These are phyloP conservation scores for Drosophila parthenogenetica DNA, from an alignment of 2,888 invertebrate genomes.

Conservation along the genomic window DNA sequence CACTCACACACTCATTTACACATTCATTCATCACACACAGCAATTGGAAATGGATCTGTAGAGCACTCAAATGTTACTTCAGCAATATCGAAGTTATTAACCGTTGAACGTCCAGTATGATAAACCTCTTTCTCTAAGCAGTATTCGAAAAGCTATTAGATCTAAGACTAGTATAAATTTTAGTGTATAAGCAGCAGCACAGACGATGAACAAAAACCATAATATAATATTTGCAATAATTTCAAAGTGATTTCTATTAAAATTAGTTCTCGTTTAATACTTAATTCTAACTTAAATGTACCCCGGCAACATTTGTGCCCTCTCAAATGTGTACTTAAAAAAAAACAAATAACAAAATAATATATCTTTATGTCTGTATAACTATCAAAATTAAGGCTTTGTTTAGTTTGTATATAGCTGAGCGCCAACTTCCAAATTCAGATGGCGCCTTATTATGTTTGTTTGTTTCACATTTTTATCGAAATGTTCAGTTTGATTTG, in stretches of 20 bases:
- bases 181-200: slow-evolving; percentile 56
- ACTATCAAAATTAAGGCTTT: slow-evolving; percentile 67
- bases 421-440: slow-evolving; percentile 39
- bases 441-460: slow-evolving; percentile 69
- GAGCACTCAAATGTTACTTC: slow-evolving; percentile 13
- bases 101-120: slow-evolving; percentile 82
- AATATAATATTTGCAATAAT: slow-evolving; percentile 75
- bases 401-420: slow-evolving; percentile 77
- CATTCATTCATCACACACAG: not conserved
- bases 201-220: slow-evolving; percentile 29
- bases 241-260: slow-evolving; percentile 78
- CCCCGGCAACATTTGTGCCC: slow-evolving; percentile 30
- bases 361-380: slow-evolving; percentile 40
- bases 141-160: slow-evolving; percentile 86
- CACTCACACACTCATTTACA: slow-evolving; percentile 1
- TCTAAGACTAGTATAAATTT: slow-evolving; percentile 80
- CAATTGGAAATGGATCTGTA: slow-evolving; percentile 37
- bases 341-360: not conserved
- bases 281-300: slow-evolving; percentile 36
- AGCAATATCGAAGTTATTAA: slow-evolving; percentile 27
- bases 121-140: slow-evolving; percentile 86
- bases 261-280: slow-evolving; percentile 65
- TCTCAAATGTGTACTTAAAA: slow-evolving; percentile 67
- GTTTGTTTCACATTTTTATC: slow-evolving; percentile 61
- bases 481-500: slow-evolving; percentile 51